Evolutionary conservation across 2,113 vertebrate genomes (phyloP).

Genomic region (Silurus asotus): DNA sequence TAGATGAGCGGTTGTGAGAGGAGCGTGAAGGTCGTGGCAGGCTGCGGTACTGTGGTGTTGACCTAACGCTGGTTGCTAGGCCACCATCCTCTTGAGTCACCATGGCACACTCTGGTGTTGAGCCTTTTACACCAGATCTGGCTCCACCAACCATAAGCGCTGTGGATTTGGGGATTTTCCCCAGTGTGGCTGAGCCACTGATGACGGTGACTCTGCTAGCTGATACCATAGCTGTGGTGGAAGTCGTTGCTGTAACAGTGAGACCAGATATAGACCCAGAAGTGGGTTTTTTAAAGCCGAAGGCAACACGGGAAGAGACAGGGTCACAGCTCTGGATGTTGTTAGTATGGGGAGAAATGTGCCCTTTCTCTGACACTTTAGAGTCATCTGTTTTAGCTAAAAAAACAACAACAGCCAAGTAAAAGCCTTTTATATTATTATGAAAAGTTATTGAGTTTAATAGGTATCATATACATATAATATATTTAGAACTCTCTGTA

Average conservation of each 20-base stretch:
- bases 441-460: neutral
- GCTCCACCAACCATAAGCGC: conserved; percentile 72
- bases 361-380: conserved; percentile 95
- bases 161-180: conserved; percentile 93
- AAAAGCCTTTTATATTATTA: neutral
- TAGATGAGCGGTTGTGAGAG: conserved; percentile 90
- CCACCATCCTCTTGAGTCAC: conserved; percentile 90
- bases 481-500: neutral
- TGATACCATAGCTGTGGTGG: conserved; percentile 86
- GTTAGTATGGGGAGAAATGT: conserved; percentile 83
- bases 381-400: conserved; percentile 95
- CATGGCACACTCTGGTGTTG: conserved; percentile 72
- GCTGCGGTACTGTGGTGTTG: conserved; percentile 95
- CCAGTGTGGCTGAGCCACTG: conserved; percentile 93
- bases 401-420: conserved; percentile 35
- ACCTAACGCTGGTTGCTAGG: conserved; percentile 83
- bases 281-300: conserved; percentile 96
- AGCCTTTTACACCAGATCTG: conserved; percentile 73
- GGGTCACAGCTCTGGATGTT: conserved; percentile 92
- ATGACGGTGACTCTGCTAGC: conserved; percentile 92
- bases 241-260: neutral
- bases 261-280: conserved; percentile 41
- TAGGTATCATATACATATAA: no score
- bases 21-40: conserved; percentile 93
- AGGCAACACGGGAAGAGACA: conserved; percentile 81